A percentile compares a stretch with the other conserved stretches of the same genome.
Conservation (phyloP, 2,797 vertebrate species). For the Ficedula albicollis region DNA sequence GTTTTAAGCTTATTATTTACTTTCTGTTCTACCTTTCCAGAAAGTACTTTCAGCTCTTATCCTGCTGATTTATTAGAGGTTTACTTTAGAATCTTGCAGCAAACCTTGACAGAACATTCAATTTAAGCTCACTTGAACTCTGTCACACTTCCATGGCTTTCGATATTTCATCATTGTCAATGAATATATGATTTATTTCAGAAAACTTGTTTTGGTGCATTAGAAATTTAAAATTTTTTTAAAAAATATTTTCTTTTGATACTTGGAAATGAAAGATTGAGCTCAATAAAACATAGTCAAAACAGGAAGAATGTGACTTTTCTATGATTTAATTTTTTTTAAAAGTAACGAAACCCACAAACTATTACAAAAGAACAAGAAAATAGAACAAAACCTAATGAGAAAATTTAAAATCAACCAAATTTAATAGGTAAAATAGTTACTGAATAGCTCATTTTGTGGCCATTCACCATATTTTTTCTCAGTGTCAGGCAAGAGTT, state of each 20-base stretch:
- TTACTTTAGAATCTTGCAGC: neutral
- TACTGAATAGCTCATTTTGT: neutral
- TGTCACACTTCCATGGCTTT: neutral
- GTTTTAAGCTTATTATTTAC: neutral
- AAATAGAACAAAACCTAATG: neutral
- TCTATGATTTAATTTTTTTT: neutral
- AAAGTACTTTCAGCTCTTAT: neutral
- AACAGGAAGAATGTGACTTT: neutral
- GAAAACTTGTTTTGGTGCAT: neutral
- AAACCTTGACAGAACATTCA: neutral
- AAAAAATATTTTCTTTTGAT: neutral
- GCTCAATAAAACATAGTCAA: neutral
- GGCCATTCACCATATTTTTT: neutral
- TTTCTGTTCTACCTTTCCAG: neutral
- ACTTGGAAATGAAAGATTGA: neutral
- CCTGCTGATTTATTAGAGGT: neutral
- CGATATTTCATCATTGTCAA: neutral
- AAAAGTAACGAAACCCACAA: accelerated
- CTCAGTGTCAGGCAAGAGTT: neutral
- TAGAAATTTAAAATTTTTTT: neutral
- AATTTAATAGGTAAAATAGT: neutral
- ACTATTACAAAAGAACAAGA: neutral
- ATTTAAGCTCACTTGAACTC: neutral
- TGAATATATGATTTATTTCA: neutral
- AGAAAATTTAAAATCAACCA: neutral